phyloP scores from a whole-genome alignment of 2,113 vertebrate genomes.

The Forbesichthys agassizii region DNA sequence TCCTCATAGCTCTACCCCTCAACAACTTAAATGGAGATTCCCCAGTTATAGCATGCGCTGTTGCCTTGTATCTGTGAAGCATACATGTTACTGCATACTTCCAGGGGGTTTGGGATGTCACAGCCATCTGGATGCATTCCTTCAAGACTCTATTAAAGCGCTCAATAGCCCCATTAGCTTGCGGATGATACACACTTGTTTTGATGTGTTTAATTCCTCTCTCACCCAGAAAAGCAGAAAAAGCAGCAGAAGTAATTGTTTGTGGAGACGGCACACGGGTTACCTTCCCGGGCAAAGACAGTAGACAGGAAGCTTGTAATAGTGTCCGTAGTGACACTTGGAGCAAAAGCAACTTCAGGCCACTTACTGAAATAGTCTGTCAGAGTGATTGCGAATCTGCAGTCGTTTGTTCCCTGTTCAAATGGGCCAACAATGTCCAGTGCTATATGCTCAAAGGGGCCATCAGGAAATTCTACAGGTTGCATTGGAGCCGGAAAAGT shows the following conservation, averaged over 20 bases:
- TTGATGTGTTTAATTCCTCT: conserved; percentile 4
- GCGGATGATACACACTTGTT: conserved; percentile 12
- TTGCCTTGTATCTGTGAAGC: not conserved
- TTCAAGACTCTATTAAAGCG: conserved; percentile 19
- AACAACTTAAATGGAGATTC: conserved; percentile 18
- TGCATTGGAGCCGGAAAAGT: not conserved
- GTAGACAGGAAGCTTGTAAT: not conserved
- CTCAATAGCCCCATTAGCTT: conserved; percentile 6
- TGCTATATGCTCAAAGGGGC: conserved; percentile 9
- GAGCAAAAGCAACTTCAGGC: not conserved
- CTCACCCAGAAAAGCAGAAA: conserved; percentile 10
- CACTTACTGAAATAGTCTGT: not conserved
- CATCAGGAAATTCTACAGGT: conserved; percentile 11
- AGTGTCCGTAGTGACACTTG: no score
- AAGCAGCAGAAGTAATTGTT: conserved; percentile 15
- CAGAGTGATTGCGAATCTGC: conserved; percentile 2
- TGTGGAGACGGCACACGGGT: not conserved
- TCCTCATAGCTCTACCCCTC: conserved; percentile 16
- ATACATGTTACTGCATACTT: not conserved
- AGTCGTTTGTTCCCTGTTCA: conserved; percentile 1
- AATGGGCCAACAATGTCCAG: conserved; percentile 17
- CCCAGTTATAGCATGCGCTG: conserved; percentile 3
- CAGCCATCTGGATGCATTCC: conserved; percentile 2
- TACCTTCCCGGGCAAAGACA: not conserved
- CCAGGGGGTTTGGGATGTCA: conserved; percentile 1